Base-by-base conservation (phyloP, 1,140 invertebrate genomes). In the Palaemon carinicauda region DNA sequence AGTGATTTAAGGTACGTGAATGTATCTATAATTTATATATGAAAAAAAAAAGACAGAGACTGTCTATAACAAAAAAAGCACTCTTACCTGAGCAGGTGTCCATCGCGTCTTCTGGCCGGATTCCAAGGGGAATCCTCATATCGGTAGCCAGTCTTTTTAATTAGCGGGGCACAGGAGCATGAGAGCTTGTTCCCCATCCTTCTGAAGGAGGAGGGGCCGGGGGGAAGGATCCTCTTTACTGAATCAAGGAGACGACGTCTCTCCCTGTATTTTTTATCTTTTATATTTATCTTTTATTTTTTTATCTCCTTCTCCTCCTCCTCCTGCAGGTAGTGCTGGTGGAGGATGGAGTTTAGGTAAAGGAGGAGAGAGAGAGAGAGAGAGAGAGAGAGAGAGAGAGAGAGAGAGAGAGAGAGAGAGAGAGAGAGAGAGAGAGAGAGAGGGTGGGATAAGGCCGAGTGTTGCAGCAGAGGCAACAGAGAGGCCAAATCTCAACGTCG, bases 161-260 rank as follows among this genome's bases (percentile, higher is more conserved):
- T 95, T 90, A 98, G 93, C 87, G 97, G 97, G 90, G 96, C 97
- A 93, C 97, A 98, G 90, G 96, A 97, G 93, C 96, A 97, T 91
- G 96, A 96, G 91, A 98, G 93, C 93, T 98, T 98, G 93, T 98
- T 98, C 92, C 97, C 97, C 97, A 98, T 98, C 51, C 65, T 89
- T 79, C 29, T 31, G 19, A 21, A 29, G 75, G 21, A 19, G 15
- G 41, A 21, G 41, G 27, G 75, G 27, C 19, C 17, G 73, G n/a
- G n/a, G 12, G 31, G 5, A 29, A 73, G 69, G 69, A 29, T 5
- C 41, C 41, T 41, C 41, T 41, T 41, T 41, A 4, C 21, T n/a
- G 7, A 29, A 7, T 21, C 21, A 73, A 19, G 69, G 31, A 29
- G 27, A 73, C 21, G 69, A 41, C 24, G 24, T 41, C 50, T 50